A percentile compares a stretch with the other conserved stretches of the same genome.
Conservation (phyloP, 2,888 invertebrate species). For the Leucozona laternaria region DNA sequence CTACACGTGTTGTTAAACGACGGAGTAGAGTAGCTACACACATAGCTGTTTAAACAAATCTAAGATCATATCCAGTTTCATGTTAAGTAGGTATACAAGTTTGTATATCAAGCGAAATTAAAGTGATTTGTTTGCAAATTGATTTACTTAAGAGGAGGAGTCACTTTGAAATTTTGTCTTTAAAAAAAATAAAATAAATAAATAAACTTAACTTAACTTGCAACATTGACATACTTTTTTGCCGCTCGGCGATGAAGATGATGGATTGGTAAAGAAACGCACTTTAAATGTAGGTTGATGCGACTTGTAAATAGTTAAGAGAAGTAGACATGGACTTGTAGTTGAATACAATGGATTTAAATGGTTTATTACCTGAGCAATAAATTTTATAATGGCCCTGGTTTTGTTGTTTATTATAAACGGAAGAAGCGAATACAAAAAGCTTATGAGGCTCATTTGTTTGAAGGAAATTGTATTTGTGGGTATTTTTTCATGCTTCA, state of each 20-base stretch:
- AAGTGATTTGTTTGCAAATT: constrained; percentile 17
- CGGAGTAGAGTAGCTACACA: too few relatives aligned
- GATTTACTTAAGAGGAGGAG: constrained; percentile 29
- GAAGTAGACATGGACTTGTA: not conserved
- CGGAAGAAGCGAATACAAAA: not conserved
- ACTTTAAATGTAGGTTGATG: constrained; percentile 29
- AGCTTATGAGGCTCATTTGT: too few relatives aligned
- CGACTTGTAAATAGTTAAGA: not conserved
- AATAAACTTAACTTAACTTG: not conserved
- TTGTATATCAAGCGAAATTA: not conserved
- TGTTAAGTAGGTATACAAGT: not conserved
- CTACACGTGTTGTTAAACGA: too few relatives aligned
- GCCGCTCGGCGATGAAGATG: constrained; percentile 24
- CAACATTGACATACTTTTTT: constrained; percentile 68
- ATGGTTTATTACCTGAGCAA: not conserved
- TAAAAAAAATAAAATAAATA: constrained; percentile 1
- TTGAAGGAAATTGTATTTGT: too few relatives aligned
- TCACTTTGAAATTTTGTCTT: constrained; percentile 6
- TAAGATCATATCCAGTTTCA: not conserved
- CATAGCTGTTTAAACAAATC: too few relatives aligned
- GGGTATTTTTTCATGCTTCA: too few relatives aligned
- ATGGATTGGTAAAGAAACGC: constrained; percentile 25
- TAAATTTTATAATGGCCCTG: not conserved
- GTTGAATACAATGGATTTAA: not conserved
- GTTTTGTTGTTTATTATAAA: not conserved